Evolutionary conservation across 1,140 invertebrate genomes (phyloP), one percentile per base, ranked within the genome.

Genomic region (Pseudomyrmex sp.): DNA sequence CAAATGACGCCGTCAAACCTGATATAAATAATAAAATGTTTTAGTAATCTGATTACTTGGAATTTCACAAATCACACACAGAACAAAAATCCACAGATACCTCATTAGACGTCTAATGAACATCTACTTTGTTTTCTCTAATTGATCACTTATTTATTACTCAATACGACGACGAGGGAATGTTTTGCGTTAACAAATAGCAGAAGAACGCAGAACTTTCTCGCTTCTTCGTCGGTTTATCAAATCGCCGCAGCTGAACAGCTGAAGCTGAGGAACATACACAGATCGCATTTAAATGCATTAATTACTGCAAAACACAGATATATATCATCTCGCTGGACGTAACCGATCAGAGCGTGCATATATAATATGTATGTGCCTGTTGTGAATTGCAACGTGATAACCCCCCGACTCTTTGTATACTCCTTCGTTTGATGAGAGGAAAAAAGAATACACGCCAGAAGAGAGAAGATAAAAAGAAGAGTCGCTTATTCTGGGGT

Each of bases 271-370:
- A 52, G 10, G n/a, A 85, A 35, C 35, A 35, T 3, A 35, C 26
- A 35, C 50, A 54, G n/a, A 61, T 86, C 10, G 54, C 58, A 86
- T 82, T 35, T 85, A 61, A 82, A 58, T 26, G 76, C 58, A 8
- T 86, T 85, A 85, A 86, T 85, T 82, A 86, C 15, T 44, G 76
- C 9, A 48, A 58, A 83, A 66, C 20, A 62, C 35, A 35, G 35
- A 35, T 35, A 35, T 50, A 85, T 61, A 74, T 73, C 46, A 66
- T 77, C 56, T 65, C 56, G 18, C 59, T 7, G 26, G 35, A 58
- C 48, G 61, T 73, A 72, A 79, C 66, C 59, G 69, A 79, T 86
- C 52, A 12, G n/a, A 35, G 35, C 5, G 35, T 35, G 35, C 35
- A 35, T 26, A 35, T 35, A 35, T 35, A 35, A 35, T 35, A 7